Base-by-base conservation (phyloP, 2,888 invertebrate genomes). In the Habrosyne pyritoides region DNA sequence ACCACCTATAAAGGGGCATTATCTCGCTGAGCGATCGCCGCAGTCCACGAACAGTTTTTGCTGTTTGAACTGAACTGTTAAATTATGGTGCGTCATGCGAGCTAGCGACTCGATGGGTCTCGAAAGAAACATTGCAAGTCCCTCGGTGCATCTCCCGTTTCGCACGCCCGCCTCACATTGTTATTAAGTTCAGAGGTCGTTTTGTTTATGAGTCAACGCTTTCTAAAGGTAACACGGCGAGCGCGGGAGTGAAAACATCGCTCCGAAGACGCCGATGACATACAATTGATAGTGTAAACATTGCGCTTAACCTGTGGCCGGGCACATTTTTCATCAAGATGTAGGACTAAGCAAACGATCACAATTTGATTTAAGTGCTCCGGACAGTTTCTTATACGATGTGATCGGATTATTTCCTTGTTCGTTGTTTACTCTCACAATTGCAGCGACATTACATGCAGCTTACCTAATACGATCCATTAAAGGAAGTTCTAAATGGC, bases 181-280 rank as follows among this genome's bases (percentile, higher is more conserved):
- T 89, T 91, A 87, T 89, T 87, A 87, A 90, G 91, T 87, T 92
- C 92, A 91, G 77, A 92, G 91, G 87, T 92, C 88, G 85, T 77
- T 85, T 88, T 88, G 91, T 91, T 91, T 91, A 91, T 88, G 89
- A 90, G 82, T 83, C 87, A 79, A 86, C 83, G 84, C 86, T 90
- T 91, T 91, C 85, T 86, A 91, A 91, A 90, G 88, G 89, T 90
- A 91, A 91, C 89, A 87, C 86, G 84, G 79, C 84, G 77, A 67
- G 81, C 78, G 71, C 83, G 65, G 83, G 84, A 87, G 89, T 86
- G 88, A 90, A 91, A 89, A 89, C 87, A 87, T 83, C 77, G 82
- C 75, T 82, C 66, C 79, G 80, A 78, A 79, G 83, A 80, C 75
- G 81, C 79, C 78, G 91, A 91, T 91, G 90, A 90, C 91, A 91